Base-by-base conservation (phyloP, 2,797 vertebrate genomes). In the Atherinosoma microstoma region DNA sequence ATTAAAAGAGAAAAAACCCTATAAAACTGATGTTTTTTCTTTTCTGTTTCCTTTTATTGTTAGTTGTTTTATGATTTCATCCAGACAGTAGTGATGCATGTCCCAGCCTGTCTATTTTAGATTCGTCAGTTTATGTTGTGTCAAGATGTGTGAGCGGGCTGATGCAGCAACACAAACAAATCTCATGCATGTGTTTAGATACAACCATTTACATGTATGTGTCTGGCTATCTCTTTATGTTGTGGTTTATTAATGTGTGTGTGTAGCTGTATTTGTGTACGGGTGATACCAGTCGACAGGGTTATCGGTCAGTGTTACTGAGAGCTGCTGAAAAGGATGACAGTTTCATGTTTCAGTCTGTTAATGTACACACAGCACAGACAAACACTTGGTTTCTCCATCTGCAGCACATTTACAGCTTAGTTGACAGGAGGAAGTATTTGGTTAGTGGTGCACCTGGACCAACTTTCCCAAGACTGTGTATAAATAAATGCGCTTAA, bases 401-500 rank as follows among this genome's bases (percentile, higher is more conserved):
- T 86, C 78, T 57, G 54, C 85, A 80, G 86, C 82, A 79, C 84
- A n/a, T 88, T 80, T 47, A 57, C 84, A 87, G 80, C 79, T 67
- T 9, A 75, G 73, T 71, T 78, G 80, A 71, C 11, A 4, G 56
- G 35, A 18, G 61, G 74, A 82, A 84, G 83, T 58, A 70, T 82
- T 80, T 63, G 69, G 54, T 85, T 73, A 84, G 54, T 4, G 76
- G 53, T n/a, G 58, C 83, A 75, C 56, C 78, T 72, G 53, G 64
- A 56, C 66, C 1, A 38, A 57, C 73, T 75, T 83, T 86, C 78
- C 78, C 75, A 87, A 76, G 80, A 68, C 74, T 2, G 60, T 12
- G 64, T 88, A 85, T 84, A 80, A 89, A 90, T 86, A 90, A 61
- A 81, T 65, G 8, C 15, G 58, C 77, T 73, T 56, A 75, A 79